A percentile compares a stretch with the other conserved stretches of the same genome.
phyloP scores from a whole-genome alignment of 2,113 vertebrate genomes.

The Platanista minor region DNA sequence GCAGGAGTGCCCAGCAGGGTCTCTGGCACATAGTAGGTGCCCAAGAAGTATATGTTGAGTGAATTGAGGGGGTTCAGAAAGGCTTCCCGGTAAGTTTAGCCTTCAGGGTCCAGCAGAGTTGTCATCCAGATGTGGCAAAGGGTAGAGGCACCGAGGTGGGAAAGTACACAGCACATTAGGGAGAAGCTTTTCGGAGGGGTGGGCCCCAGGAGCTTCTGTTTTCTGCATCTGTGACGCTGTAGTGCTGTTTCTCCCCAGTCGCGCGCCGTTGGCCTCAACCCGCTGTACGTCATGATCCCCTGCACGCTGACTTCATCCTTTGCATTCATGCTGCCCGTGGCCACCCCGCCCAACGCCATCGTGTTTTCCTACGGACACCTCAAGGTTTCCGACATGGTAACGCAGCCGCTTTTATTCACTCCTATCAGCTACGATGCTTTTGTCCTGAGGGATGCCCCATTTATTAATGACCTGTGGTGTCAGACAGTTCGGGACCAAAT shows the following conservation, averaged over 20 bases:
- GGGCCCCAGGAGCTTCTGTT: not conserved
- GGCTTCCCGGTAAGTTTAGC: not conserved
- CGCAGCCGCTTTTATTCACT: not conserved
- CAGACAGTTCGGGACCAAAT: not conserved
- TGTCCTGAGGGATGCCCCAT: not conserved
- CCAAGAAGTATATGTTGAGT: not conserved
- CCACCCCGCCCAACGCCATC: conserved; percentile 95
- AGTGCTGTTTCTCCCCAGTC: conserved; percentile 81
- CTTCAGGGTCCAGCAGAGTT: not conserved
- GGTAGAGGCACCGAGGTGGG: not conserved
- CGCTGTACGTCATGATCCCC: conserved; percentile 95
- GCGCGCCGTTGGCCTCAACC: conserved; percentile 90
- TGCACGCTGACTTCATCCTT: conserved; percentile 94
- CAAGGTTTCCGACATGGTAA: conserved; percentile 95
- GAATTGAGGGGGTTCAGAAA: not conserved
- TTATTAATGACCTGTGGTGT: not conserved
- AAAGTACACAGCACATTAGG: rapidly evolving
- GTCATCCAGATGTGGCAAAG: not conserved
- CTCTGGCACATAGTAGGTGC: not conserved
- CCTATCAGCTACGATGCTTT: not conserved
- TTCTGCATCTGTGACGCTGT: not conserved
- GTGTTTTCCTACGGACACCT: conserved; percentile 95
- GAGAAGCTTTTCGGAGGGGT: not conserved
- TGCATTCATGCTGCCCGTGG: conserved; percentile 97
- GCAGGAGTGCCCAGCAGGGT: not conserved